A percentile compares a stretch with the other conserved stretches of the same genome.
These are phyloP conservation scores for Sebastiscus tertius DNA, from an alignment of 2,797 vertebrate species.

Conservation along the genomic window DNA sequence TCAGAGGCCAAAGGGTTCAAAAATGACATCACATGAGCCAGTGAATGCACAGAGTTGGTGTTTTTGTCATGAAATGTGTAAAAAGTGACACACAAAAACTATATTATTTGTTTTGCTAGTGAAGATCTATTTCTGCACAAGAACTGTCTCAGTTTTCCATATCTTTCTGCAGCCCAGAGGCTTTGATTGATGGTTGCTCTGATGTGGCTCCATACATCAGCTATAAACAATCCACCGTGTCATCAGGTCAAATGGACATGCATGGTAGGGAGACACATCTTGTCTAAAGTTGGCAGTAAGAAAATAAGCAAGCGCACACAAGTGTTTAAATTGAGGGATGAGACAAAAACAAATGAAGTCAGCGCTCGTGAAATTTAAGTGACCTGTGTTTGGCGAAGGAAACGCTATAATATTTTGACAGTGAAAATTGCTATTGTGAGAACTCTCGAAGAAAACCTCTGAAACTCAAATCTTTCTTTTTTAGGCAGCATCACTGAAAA, in stretches of 20 bases:
- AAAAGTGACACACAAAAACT: not conserved
- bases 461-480: not conserved
- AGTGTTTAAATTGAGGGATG: constrained; percentile 33
- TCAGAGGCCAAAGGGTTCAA: not conserved
- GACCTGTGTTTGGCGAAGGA: constrained; percentile 26
- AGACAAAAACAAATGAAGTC: constrained; percentile 46
- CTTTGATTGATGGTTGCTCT: constrained; percentile 32
- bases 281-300: constrained; percentile 20
- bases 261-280: constrained; percentile 8
- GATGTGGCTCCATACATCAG: constrained; percentile 36
- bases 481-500: not conserved
- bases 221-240: constrained; percentile 29
- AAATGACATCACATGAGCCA: not conserved
- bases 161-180: not conserved
- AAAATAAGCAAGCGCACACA: constrained; percentile 37
- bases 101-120: not conserved
- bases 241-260: constrained; percentile 25
- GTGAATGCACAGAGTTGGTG: not conserved
- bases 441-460: constrained; percentile 5
- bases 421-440: constrained; percentile 30
- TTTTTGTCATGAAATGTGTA: not conserved
- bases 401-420: constrained; percentile 45
- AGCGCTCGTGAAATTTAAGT: constrained; percentile 5
- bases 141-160: not conserved
- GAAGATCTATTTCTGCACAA: not conserved